Base-by-base conservation (phyloP, 2,888 invertebrate species). In the Stratiomys singularior region DNA sequence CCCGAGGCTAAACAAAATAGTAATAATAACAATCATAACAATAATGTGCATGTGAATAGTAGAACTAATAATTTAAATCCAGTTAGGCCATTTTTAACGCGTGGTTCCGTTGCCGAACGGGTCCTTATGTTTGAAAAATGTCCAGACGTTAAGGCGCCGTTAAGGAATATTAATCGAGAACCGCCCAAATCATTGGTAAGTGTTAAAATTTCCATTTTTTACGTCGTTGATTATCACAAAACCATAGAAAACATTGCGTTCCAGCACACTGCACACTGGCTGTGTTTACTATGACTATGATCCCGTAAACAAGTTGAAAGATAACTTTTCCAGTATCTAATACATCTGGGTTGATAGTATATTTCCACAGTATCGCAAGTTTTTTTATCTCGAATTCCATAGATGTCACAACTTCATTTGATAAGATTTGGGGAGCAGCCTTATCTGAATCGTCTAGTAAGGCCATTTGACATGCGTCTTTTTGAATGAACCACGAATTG, bases 81-180 rank as follows among this genome's bases (percentile, higher is more conserved):
- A 5, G 93, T 95, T 77, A 89, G 95, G 72, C 95, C 95, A 18
- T 95, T 96, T 87, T 89, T 96, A 76, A 95, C 96, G 58, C 91
- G 96, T 79, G 96, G 96, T 27, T 96, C 96, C 4, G 96, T 96
- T 1, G 96, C 96, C 27, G 96, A 96, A 85, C 89, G 96, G 67
- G 96, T 96, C 80, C 90, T 96, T 81, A 94, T 96, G 87, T 96
- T 96, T 85, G 96, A 96, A 87, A 92, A 94, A 86, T 95, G 96
- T 84, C 96, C 95, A 47, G 94, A 94, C 84, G 94, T 84, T 27
- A 90, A 90, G 83, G 88, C 90, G 13, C 81, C 82, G n/a, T 66
- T 79, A 44, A 78, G 82, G 76, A 81, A 78, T 78, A 77, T 79
- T 25, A 78, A 79, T 58, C 78, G 81, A 37, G 81, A 82, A 69